Evolutionary conservation across 1,140 invertebrate species (phyloP).

Genomic region (Agrypnia vestita): DNA sequence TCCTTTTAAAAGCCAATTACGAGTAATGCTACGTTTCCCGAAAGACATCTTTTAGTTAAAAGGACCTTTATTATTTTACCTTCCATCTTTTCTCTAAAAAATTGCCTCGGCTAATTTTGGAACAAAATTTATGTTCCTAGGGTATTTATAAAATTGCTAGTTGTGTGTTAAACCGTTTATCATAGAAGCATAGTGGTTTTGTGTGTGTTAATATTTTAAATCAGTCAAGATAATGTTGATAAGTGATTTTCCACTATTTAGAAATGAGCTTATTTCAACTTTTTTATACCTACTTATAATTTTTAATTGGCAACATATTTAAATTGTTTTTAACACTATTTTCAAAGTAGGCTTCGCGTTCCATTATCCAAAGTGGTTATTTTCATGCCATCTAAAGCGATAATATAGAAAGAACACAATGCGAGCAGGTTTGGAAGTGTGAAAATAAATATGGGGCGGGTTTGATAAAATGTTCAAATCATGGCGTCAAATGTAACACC

Average conservation of each 20-base stretch:
- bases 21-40: conserved; percentile 13
- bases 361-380: background rate
- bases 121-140: background rate
- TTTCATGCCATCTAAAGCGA: background rate
- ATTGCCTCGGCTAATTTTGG: background rate
- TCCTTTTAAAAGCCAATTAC: conserved; percentile 17
- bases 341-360: no score
- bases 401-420: background rate
- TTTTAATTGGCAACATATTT: no score
- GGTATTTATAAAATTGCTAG: background rate
- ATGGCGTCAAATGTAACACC: conserved; percentile 33
- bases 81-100: background rate
- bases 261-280: no score
- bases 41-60: background rate
- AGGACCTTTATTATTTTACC: background rate
- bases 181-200: no score
- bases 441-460: conserved; percentile 20
- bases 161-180: no score
- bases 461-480: background rate
- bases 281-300: no score
- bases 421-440: conserved; percentile 11
- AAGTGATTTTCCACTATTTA: no score
- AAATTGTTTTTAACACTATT: no score
- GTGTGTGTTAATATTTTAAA: no score
- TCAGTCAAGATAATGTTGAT: no score